These are phyloP conservation scores for Drosophila borealis DNA, from an alignment of 2,888 invertebrate genomes.

Conservation along the genomic window DNA sequence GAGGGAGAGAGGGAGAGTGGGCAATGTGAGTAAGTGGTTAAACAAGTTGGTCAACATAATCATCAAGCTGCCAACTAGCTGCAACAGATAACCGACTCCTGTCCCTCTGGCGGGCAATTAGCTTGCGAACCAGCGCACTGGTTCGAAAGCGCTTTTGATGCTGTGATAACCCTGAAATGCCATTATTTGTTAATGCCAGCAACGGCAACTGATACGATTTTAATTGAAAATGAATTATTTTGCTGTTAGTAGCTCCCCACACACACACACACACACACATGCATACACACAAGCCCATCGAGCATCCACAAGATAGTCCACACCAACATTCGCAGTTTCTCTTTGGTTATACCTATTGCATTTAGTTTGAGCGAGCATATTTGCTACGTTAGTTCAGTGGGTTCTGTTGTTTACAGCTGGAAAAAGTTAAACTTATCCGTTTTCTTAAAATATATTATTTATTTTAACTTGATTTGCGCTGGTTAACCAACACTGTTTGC, in stretches of 20 bases:
- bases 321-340: too few species aligned
- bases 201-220: conserved; percentile 80
- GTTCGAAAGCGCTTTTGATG: conserved; percentile 17
- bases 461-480: too few species aligned
- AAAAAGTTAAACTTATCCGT: too few species aligned
- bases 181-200: conserved; percentile 54
- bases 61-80: conserved; percentile 14
- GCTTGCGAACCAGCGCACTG: conserved; percentile 2
- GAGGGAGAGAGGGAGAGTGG: not conserved
- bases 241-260: conserved; percentile 64
- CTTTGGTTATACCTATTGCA: too few species aligned
- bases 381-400: not conserved
- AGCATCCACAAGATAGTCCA: too few species aligned
- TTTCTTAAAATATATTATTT: too few species aligned
- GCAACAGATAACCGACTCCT: conserved; percentile 4
- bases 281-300: not conserved
- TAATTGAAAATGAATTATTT: conserved; percentile 84
- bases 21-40: conserved; percentile 6
- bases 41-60: conserved; percentile 44
- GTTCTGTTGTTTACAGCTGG: too few species aligned
- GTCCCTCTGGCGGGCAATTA: conserved; percentile 30
- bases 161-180: conserved; percentile 25
- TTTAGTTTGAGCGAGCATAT: not conserved
- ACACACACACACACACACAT: not conserved
- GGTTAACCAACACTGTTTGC: not conserved